A percentile compares a stretch with the other conserved stretches of the same genome.
Evolutionary conservation across 2,113 vertebrate species (phyloP).

Genomic region (Callipepla californica): DNA sequence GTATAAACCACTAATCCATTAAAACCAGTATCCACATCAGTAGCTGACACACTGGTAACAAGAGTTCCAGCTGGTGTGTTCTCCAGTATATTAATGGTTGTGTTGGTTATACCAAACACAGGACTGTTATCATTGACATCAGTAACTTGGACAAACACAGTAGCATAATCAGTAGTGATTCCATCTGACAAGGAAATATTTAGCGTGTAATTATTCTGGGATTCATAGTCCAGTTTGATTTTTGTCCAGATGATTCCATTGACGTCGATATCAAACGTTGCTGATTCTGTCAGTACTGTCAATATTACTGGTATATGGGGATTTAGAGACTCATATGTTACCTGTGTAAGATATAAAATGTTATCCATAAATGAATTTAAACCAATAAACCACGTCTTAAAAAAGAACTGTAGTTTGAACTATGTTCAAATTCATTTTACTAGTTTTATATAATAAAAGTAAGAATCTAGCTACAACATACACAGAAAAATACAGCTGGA

Average conservation of each 20-base stretch:
- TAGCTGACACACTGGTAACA: slow-evolving; percentile 40
- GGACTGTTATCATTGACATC: slow-evolving; percentile 84
- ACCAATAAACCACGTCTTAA: neutral
- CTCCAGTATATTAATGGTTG: slow-evolving; percentile 50
- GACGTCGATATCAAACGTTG: slow-evolving; percentile 68
- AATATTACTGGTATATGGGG: slow-evolving; percentile 39
- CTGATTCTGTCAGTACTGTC: slow-evolving; percentile 53
- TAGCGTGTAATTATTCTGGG: slow-evolving; percentile 68
- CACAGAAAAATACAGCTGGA: neutral
- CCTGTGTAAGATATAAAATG: slow-evolving; percentile 56
- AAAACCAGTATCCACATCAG: slow-evolving; percentile 74
- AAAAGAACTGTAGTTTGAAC: neutral
- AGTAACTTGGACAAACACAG: slow-evolving; percentile 69
- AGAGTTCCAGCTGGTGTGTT: neutral
- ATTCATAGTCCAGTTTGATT: slow-evolving; percentile 77
- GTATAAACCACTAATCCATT: slow-evolving; percentile 79
- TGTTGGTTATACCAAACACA: slow-evolving; percentile 41
- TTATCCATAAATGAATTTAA: neutral
- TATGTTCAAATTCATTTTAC: neutral
- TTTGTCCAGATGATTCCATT: slow-evolving; percentile 69
- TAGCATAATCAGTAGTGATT: slow-evolving; percentile 42
- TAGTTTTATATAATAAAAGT: neutral
- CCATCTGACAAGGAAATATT: slow-evolving; percentile 78
- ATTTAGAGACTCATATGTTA: slow-evolving; percentile 56
- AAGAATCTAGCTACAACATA: neutral